phyloP scores from a whole-genome alignment of 2,113 vertebrate species.

The Plotosus lineatus region DNA sequence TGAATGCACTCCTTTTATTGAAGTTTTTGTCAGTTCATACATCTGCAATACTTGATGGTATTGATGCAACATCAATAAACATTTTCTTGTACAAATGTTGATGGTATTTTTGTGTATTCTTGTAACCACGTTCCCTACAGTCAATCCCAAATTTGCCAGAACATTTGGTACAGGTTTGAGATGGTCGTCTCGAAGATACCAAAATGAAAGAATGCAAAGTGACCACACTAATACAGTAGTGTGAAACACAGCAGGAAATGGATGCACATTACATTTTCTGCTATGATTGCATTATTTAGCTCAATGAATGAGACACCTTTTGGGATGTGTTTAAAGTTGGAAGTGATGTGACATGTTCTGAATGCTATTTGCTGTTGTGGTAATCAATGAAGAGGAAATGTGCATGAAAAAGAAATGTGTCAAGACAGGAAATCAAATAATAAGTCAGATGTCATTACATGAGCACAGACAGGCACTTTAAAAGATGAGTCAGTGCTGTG shows the following conservation, averaged over 20 bases:
- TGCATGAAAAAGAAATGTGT: not conserved
- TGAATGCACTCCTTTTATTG: conserved; percentile 88
- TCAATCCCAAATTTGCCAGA: not conserved
- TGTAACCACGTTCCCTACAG: not conserved
- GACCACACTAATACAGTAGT: not conserved
- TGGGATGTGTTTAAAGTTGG: not conserved
- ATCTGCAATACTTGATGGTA: conserved; percentile 89
- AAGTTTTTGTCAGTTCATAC: conserved; percentile 85
- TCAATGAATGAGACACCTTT: not conserved
- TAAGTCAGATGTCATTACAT: not conserved
- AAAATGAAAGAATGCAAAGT: not conserved
- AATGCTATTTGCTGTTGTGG: not conserved
- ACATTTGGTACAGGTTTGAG: not conserved
- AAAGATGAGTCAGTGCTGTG: not conserved
- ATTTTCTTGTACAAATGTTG: conserved; percentile 64
- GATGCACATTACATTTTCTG: not conserved
- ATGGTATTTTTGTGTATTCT: not conserved
- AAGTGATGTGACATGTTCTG: not conserved
- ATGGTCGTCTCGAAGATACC: not conserved
- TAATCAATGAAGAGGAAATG: not conserved
- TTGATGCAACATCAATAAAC: conserved; percentile 93
- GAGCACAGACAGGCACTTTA: not conserved
- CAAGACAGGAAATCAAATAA: not conserved
- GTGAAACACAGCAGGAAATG: not conserved
- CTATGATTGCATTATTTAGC: not conserved